Evolutionary conservation across 2,888 invertebrate species (phyloP).

Genomic region (Sminthurides aquaticus): DNA sequence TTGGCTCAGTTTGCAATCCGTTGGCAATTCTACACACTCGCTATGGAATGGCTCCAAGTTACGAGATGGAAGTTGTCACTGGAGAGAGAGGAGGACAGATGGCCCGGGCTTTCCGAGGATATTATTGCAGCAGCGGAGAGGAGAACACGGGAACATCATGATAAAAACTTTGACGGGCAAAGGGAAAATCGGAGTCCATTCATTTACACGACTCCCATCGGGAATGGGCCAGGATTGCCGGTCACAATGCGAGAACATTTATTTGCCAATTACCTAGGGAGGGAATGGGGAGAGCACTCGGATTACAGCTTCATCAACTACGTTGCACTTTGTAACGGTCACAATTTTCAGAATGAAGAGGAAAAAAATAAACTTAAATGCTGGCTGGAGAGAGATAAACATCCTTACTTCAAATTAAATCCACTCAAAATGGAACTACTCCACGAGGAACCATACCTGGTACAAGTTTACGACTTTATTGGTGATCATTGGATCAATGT

Average conservation of each 20-base stretch:
- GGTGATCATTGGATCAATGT: conserved; percentile 31
- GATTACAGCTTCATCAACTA: conserved; percentile 35
- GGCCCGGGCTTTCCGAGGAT: conserved; percentile 15
- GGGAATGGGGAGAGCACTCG: conserved; percentile 21
- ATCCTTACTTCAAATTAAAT: conserved; percentile 28
- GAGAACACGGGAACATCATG: conserved; percentile 29
- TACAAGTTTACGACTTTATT: conserved; percentile 34
- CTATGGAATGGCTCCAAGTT: conserved; percentile 40
- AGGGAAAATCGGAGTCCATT: conserved; percentile 21
- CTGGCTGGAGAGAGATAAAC: conserved; percentile 22
- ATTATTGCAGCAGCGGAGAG: conserved; percentile 18
- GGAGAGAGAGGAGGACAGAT: conserved; percentile 21
- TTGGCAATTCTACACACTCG: conserved; percentile 39
- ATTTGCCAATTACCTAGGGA: conserved; percentile 15
- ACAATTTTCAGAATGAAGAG: conserved; percentile 24
- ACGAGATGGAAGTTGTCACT: conserved; percentile 34
- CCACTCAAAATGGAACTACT: conserved; percentile 29
- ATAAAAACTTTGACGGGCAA: conserved; percentile 33
- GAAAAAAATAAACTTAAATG: conserved; percentile 22
- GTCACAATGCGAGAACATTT: conserved; percentile 18
- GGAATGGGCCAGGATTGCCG: conserved; percentile 10
- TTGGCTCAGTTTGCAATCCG: conserved; percentile 40
- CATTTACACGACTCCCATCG: conserved; percentile 12
- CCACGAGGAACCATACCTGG: conserved; percentile 21
- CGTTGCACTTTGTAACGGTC: conserved; percentile 40